Evolutionary conservation across 1,140 invertebrate genomes (phyloP), one percentile per base, ranked within the genome.

Genomic region (Chironomus striatipennis): DNA sequence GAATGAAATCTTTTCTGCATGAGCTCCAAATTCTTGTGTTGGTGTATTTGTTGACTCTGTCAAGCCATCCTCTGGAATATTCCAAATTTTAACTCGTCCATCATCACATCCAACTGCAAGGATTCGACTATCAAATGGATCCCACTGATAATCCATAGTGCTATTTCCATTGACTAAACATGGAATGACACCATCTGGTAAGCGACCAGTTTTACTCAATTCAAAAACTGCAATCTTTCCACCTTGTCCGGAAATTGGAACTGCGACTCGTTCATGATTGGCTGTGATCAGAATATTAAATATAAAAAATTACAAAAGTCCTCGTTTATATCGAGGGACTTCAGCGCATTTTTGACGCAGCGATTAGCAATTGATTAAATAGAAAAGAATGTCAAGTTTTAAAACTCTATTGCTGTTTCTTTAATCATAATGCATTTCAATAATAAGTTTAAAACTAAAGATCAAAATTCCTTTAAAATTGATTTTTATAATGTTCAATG

Each of bases 71-170:
- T 85, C 84, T 0, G 88, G 89, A 75, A 96, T 90, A 75, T 87
- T 88, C 95, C 95, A 98, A 42, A 97, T 82, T 77, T 91, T 89
- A 43, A 98, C 88, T 73, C 90, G 89, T n/a, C 94, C 95, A 83
- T 96, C 93, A 79, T 97, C 95, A 79, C 93, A 96, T 24, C 90
- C 94, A 70, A 96, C 93, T 75, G 93, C 88, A 65, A 98, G 84
- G 73, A 90, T 86, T 70, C 86, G 84, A 80, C 90, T 87, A 82
- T 94, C 85, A 81, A 97, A 97, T 2, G 95, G 95, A 87, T 98
- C 94, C 92, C 93, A 98, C 73, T 90, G 87, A 83, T 96, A 98
- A 83, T 98, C 95, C 87, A 94, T 92, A 7, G 97, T 89, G 76
- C 91, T 93, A 75, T 89, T 90, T 24, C 93, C 90, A 82, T 97